phyloP scores from a whole-genome alignment of 2,888 invertebrate species.

The Parnassius mnemosyne region DNA sequence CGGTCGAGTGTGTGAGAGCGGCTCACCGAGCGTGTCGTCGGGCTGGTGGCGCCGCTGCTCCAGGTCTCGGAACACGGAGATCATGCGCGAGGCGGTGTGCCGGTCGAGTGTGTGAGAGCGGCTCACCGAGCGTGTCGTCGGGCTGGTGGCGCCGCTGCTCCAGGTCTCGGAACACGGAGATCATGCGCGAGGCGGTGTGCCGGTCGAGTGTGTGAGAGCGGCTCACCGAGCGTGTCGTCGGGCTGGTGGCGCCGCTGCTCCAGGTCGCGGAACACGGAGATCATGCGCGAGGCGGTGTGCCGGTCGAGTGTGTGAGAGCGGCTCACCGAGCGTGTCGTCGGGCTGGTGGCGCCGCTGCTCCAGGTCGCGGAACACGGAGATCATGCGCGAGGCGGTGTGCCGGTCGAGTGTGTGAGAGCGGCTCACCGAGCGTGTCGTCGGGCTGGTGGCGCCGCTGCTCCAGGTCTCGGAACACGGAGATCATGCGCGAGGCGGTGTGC shows the following conservation, averaged over 20 bases:
- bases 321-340: too few relatives aligned
- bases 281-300: slow-evolving; percentile 92
- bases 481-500: slow-evolving; percentile 92
- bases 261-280: slow-evolving; percentile 93
- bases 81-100: slow-evolving; percentile 92
- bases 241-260: slow-evolving; percentile 78
- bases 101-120: too few relatives aligned
- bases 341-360: slow-evolving; percentile 78
- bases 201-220: too few relatives aligned
- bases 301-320: too few relatives aligned
- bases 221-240: too few relatives aligned
- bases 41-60: slow-evolving; percentile 78
- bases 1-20: too few relatives aligned
- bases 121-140: too few relatives aligned
- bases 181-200: slow-evolving; percentile 92
- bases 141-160: slow-evolving; percentile 78
- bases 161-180: slow-evolving; percentile 93
- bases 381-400: slow-evolving; percentile 92
- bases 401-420: too few relatives aligned
- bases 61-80: slow-evolving; percentile 93
- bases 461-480: slow-evolving; percentile 93
- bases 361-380: slow-evolving; percentile 93
- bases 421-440: too few relatives aligned
- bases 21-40: slow-evolving; percentile 10
- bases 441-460: slow-evolving; percentile 78